These are phyloP conservation scores for Yasuhikotakia modesta DNA, from an alignment of 2,797 vertebrate species.

Conservation along the genomic window DNA sequence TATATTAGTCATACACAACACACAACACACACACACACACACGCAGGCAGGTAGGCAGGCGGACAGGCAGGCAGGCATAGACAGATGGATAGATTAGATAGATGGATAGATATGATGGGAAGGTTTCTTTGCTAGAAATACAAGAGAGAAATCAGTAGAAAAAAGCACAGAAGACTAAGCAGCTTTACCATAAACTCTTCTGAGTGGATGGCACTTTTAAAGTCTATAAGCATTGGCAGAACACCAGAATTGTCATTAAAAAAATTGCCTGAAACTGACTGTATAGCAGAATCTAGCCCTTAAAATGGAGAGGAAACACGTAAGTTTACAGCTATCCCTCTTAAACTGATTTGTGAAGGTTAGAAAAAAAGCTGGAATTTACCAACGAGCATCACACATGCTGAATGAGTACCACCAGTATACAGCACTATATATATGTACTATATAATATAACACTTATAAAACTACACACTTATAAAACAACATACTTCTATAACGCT, in stretches of 20 bases:
- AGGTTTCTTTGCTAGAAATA: neutral
- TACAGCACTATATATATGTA: no score
- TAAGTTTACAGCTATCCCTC: neutral
- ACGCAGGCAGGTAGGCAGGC: no score
- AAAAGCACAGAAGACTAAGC: slow-evolving; percentile 7
- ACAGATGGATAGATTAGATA: no score
- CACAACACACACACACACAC: no score
- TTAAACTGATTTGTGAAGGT: slow-evolving; percentile 20
- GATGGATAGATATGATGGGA: neutral
- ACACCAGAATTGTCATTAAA: slow-evolving; percentile 50
- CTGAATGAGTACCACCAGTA: neutral
- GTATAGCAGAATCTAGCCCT: slow-evolving; percentile 14
- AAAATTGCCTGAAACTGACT: slow-evolving; percentile 20
- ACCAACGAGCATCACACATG: neutral
- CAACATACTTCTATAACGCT: neutral
- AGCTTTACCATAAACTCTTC: slow-evolving; percentile 32
- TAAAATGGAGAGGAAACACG: slow-evolving; percentile 17
- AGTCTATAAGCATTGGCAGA: slow-evolving; percentile 43
- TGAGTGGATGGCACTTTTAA: slow-evolving; percentile 30
- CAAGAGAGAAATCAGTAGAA: neutral
- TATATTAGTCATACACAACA: neutral
- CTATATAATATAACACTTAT: neutral
- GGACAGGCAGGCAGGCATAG: no score
- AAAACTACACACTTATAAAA: no score
- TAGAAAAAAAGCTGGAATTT: neutral